These are phyloP conservation scores for Rattus norvegicus DNA, from an alignment of 2,113 vertebrate genomes.

Conservation along the genomic window GRCr8 NC_086036.1:12276001-12276500, in stretches of 20 bases:
- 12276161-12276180: background rate
- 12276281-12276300: background rate
- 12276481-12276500: too few relatives aligned
- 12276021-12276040: constrained; percentile 46
- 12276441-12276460: too few relatives aligned
- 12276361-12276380: background rate
- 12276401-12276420: too few relatives aligned
- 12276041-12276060: constrained; percentile 31
- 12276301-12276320: background rate
- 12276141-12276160: background rate
- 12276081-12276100: background rate
- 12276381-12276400: background rate
- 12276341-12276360: constrained; percentile 15
- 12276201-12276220: background rate
- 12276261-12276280: background rate
- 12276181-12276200: constrained; percentile 37
- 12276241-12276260: background rate
- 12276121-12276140: constrained; percentile 17
- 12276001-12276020: background rate
- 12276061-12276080: constrained; percentile 26
- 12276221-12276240: background rate
- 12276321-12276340: background rate
- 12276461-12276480: too few relatives aligned
- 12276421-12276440: too few relatives aligned
- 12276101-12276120: constrained; percentile 22